Conservation (phyloP, 64 coral and sea anemone species). For the Dendronephthya gigantea region DNA sequence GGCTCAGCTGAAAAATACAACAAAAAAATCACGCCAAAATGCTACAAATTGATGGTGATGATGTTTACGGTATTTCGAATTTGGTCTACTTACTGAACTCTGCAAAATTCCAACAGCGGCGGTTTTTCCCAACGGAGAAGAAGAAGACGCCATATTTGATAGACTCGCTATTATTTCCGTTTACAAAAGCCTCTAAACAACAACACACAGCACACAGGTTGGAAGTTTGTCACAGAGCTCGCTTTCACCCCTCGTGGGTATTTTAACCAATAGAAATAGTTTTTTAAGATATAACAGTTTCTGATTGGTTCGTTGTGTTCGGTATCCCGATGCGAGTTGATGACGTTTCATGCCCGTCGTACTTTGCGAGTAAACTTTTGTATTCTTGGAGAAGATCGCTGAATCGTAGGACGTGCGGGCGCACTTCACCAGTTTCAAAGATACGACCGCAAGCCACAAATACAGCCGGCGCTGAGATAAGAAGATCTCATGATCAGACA, state of each 20-base stretch:
- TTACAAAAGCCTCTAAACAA: not conserved
- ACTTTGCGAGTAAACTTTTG: not conserved
- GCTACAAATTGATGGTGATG: not conserved
- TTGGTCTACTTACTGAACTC: conserved; percentile 1
- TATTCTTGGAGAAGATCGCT: not conserved
- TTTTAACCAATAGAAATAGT: not conserved
- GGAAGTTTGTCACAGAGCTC: not conserved
- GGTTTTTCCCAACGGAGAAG: not conserved
- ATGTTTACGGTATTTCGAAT: not conserved
- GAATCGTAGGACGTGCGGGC: not conserved
- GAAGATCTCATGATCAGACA: too few relatives aligned
- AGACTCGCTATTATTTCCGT: not conserved
- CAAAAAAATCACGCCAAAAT: not conserved
- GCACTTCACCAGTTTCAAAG: not conserved
- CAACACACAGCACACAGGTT: not conserved
- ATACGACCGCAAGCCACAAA: not conserved
- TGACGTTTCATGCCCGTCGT: not conserved
- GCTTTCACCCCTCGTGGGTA: not conserved
- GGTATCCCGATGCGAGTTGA: not conserved
- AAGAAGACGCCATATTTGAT: conserved; percentile 5
- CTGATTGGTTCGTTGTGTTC: not conserved
- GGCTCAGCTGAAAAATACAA: conserved; percentile 66
- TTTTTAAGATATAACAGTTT: not conserved
- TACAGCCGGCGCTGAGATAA: not conserved
- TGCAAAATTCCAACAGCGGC: not conserved